Conservation (phyloP, 2,888 invertebrate genomes). For the Opisthograptis luteolata region DNA sequence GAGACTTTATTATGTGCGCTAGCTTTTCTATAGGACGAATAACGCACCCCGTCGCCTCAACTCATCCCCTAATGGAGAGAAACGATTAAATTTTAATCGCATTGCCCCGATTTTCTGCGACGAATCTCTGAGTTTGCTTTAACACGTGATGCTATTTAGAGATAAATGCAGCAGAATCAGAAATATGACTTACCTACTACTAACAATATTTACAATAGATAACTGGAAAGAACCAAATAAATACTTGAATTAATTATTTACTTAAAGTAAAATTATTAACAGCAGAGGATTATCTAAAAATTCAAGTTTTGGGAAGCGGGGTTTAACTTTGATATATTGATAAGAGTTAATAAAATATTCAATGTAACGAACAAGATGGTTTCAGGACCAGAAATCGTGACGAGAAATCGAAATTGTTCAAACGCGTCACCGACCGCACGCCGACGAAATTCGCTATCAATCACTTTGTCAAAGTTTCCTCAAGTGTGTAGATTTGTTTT, state of each 20-base stretch:
- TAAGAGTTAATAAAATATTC: conserved; percentile 22
- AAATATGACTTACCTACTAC: too few species aligned
- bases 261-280: neutral
- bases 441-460: conserved; percentile 31
- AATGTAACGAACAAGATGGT: conserved; percentile 12
- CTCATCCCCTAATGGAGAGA: conserved; percentile 5
- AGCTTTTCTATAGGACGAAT: conserved; percentile 47
- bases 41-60: conserved; percentile 17
- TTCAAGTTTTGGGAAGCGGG: neutral
- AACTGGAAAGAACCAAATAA: too few species aligned
- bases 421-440: conserved; percentile 6
- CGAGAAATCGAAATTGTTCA: conserved; percentile 24
- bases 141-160: neutral
- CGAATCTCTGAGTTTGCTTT: conserved; percentile 11
- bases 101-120: conserved; percentile 41
- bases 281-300: neutral
- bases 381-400: conserved; percentile 21
- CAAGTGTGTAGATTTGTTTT: conserved; percentile 40
- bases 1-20: conserved; percentile 61
- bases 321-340: neutral
- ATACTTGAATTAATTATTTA: too few species aligned
- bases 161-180: too few species aligned
- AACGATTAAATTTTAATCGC: conserved; percentile 46
- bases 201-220: too few species aligned
- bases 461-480: conserved; percentile 45